Base-by-base conservation (phyloP, 53 echinoderm and acorn worm genomes). In the Temnopleurus reevesii region DNA sequence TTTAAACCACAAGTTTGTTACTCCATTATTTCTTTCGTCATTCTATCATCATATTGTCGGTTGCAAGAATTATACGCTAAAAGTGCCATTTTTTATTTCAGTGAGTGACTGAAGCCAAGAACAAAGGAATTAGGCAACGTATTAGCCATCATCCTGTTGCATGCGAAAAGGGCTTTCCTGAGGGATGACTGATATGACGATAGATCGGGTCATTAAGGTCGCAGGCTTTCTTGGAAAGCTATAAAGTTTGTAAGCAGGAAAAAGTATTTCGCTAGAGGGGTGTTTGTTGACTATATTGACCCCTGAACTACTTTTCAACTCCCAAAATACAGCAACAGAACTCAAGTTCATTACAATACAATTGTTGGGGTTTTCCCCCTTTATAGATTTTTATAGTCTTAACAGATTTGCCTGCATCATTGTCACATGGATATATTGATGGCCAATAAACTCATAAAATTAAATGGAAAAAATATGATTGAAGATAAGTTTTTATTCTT, bases 151-250 rank as follows among this genome's bases (percentile, higher is more conserved):
- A 71, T 71, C 71, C 71, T 71, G 71, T 23, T 41, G 63, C 71
- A 36, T 71, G 23, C 5, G 71, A 71, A 71, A 71, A 41, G 21
- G 43, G 8, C 38, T 12, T 26, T 28, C 79, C 79, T 4, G 28
- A 2, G 49, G 79, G 79, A 46, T 79, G 19, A 29, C 6, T 8
- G 2, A 29, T 46, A 47, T 79, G 51, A 13, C 5, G 79, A 79
- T 28, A 17, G 79, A 79, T 79, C 27, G 28, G 27, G 17, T 79
- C 46, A 79, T 79, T 46, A 45, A 28, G 49, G 46, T 79, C 46
- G 79, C 27, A 27, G 79, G 79, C 79, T 79, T 79, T 79, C 79
- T 47, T 26, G 30, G 79, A 79, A 79, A 79, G 79, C 28, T 49
- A 21, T 41, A 8, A 12, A 9, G 30, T 12, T 9, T 60, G 27